phyloP scores from a whole-genome alignment of 1,140 invertebrate species.

The Zaprionus tsacasi region DNA sequence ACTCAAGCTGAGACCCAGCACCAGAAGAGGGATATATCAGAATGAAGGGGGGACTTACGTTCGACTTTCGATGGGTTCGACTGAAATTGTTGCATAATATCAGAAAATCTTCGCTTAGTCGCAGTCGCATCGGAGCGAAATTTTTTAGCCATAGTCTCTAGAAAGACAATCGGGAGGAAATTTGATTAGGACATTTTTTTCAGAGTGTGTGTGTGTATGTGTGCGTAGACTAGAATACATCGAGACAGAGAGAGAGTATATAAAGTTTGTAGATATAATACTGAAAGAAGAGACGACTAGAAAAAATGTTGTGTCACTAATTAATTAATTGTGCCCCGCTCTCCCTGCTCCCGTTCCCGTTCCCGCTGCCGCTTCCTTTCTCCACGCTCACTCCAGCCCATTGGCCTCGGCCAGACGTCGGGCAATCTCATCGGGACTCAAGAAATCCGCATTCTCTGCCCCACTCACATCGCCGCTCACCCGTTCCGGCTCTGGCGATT shows the following conservation, averaged over 20 bases:
- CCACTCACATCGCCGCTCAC: slow-evolving; percentile 88
- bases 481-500: slow-evolving; percentile 90
- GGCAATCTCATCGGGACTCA: slow-evolving; percentile 78
- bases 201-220: slow-evolving; percentile 20
- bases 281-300: slow-evolving; percentile 77
- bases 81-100: slow-evolving; percentile 28
- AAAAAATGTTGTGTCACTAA: slow-evolving; percentile 41
- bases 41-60: slow-evolving; percentile 52
- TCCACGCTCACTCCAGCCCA: slow-evolving; percentile 50
- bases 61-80: slow-evolving; percentile 59
- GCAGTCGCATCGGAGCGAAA: slow-evolving; percentile 43
- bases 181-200: slow-evolving; percentile 33
- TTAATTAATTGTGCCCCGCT: slow-evolving; percentile 27
- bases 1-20: slow-evolving; percentile 34
- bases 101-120: slow-evolving; percentile 55
- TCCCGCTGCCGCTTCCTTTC: background rate
- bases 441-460: slow-evolving; percentile 88
- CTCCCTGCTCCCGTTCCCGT: background rate
- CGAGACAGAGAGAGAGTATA: background rate
- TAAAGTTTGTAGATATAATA: slow-evolving; percentile 55
- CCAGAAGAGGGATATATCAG: slow-evolving; percentile 32
- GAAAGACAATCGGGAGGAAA: slow-evolving; percentile 50
- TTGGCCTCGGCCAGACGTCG: slow-evolving; percentile 74
- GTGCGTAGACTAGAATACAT: slow-evolving; percentile 22
- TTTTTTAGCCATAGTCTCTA: slow-evolving; percentile 54